A percentile compares a stretch with the other conserved stretches of the same genome.
Conservation (phyloP, 2,797 vertebrate genomes). For the Hemitrygon akajei region DNA sequence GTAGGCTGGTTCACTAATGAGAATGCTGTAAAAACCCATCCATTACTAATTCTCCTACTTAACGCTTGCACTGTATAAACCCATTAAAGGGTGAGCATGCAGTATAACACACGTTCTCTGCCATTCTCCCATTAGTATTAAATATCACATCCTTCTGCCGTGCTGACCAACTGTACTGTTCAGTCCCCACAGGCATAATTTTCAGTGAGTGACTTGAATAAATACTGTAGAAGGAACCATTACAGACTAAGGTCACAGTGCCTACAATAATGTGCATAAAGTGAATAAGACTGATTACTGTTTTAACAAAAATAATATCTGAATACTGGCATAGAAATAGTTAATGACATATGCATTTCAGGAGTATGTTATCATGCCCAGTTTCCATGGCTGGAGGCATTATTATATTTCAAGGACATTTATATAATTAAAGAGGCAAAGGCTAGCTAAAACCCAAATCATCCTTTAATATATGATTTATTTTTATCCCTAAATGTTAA, state of each 20-base stretch:
- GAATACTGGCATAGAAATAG: not conserved
- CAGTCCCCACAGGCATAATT: not conserved
- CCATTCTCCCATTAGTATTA: not conserved
- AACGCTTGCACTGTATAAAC: not conserved
- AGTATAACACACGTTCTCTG: not conserved
- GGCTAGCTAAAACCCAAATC: not conserved
- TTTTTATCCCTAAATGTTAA: constrained; percentile 10
- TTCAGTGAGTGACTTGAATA: not conserved
- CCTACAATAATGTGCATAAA: not conserved
- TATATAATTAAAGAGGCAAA: not conserved
- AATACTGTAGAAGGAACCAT: constrained; percentile 10
- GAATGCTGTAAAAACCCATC: not conserved
- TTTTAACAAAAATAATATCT: constrained; percentile 2
- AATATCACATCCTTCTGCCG: not conserved
- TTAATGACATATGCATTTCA: constrained; percentile 4
- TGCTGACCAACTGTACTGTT: not conserved
- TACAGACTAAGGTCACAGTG: not conserved
- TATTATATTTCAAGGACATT: constrained; percentile 13
- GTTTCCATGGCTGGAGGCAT: constrained; percentile 3
- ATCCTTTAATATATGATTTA: not conserved
- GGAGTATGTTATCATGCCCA: not conserved
- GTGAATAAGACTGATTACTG: constrained; percentile 20
- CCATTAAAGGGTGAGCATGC: not conserved
- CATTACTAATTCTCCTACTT: not conserved
- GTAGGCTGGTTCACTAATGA: not conserved